These are phyloP conservation scores for Clavelina lepadiformis DNA, from an alignment of 23 tunicate species.

Conservation along the genomic window DNA sequence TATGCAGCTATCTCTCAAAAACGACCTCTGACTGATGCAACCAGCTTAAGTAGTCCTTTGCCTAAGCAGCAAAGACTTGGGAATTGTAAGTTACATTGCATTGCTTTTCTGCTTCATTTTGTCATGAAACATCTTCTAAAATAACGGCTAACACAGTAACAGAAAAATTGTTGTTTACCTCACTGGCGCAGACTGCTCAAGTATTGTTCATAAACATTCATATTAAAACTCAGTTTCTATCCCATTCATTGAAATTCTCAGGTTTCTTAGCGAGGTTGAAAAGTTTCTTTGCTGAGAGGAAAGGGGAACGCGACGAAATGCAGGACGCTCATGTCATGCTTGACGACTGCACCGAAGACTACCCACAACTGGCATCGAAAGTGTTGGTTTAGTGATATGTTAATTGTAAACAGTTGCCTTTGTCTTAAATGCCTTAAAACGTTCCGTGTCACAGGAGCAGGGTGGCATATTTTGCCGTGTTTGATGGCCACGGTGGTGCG, in stretches of 20 bases:
- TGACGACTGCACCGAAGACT: slow-evolving; percentile 54
- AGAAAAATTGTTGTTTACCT: too few species aligned
- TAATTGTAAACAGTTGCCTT: neutral
- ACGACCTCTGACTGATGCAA: slow-evolving; percentile 5
- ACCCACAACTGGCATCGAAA: slow-evolving; percentile 42
- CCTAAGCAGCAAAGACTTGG: slow-evolving; percentile 2
- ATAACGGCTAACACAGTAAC: too few species aligned
- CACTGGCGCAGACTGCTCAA: too few species aligned
- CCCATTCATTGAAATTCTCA: too few species aligned
- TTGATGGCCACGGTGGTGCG: slow-evolving; percentile 90
- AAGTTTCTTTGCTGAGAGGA: slow-evolving; percentile 72
- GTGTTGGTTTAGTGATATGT: slow-evolving; percentile 31
- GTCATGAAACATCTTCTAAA: too few species aligned
- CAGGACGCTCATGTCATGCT: slow-evolving; percentile 77
- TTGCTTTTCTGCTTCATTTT: too few species aligned
- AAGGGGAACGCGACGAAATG: slow-evolving; percentile 91
- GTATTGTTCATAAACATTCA: too few species aligned
- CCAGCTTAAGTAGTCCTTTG: neutral
- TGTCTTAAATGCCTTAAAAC: neutral
- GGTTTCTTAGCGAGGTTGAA: slow-evolving; percentile 34
- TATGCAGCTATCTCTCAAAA: slow-evolving; percentile 3
- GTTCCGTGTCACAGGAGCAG: slow-evolving; percentile 35
- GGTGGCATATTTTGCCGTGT: slow-evolving; percentile 82
- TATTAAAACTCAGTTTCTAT: too few species aligned
- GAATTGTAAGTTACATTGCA: neutral